Percentiles rank a stretch among this genome's conserved stretches.
Conservation (phyloP, 2,797 vertebrate genomes). For the Pogonophryne albipinna region DNA sequence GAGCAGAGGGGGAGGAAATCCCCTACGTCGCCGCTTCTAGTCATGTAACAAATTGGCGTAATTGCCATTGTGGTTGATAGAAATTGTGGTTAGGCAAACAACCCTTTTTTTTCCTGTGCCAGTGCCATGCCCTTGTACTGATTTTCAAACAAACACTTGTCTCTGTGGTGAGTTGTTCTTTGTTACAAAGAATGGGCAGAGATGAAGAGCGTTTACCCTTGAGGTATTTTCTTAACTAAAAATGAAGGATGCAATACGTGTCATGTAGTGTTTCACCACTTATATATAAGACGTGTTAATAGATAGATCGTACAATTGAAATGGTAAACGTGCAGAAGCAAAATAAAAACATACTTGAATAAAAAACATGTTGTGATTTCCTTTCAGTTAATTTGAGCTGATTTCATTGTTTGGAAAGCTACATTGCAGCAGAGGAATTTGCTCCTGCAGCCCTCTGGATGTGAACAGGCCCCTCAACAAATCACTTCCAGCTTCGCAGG, state of each 20-base stretch:
- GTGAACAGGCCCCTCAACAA: conserved; percentile 47
- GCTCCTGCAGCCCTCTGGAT: conserved; percentile 30
- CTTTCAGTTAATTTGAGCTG: conserved; percentile 14
- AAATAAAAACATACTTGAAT: neutral
- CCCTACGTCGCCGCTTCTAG: conserved; percentile 62
- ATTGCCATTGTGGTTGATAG: conserved; percentile 77
- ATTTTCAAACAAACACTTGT: conserved; percentile 64
- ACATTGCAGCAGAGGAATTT: conserved; percentile 49
- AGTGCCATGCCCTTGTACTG: conserved; percentile 41
- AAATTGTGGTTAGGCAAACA: conserved; percentile 73
- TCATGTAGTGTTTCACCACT: conserved; percentile 8
- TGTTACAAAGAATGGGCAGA: conserved; percentile 24
- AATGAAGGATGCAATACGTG: neutral
- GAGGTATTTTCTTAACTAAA: neutral
- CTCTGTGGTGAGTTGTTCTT: conserved; percentile 51
- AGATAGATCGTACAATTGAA: neutral
- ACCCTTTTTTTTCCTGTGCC: conserved; percentile 41
- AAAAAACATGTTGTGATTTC: conserved; percentile 10
- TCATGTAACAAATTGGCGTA: conserved; percentile 80
- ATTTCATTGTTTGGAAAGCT: conserved; percentile 34
- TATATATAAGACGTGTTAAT: conserved; percentile 14
- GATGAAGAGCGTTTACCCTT: neutral
- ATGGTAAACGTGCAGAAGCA: neutral
- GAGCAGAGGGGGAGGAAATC: conserved; percentile 68
- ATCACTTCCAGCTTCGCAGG: conserved; percentile 62